phyloP scores from a whole-genome alignment of 1,140 invertebrate genomes.

The Scylla paramamosain region DNA sequence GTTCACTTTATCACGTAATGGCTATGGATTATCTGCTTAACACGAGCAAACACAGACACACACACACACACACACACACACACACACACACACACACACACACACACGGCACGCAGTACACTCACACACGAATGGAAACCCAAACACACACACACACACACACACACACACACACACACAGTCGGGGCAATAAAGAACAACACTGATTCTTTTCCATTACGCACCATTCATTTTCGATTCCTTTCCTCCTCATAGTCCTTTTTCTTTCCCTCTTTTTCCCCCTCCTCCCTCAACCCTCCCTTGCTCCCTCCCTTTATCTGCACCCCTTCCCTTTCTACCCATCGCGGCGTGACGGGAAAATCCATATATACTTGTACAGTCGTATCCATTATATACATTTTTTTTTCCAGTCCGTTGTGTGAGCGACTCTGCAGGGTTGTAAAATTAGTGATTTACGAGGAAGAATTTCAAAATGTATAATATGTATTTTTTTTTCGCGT shows the following conservation, averaged over 20 bases:
- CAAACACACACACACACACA: slow-evolving; percentile 33
- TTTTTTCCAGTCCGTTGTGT: neutral
- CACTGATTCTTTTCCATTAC: slow-evolving; percentile 28
- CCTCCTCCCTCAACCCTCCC: neutral
- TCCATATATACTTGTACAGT: slow-evolving; percentile 38
- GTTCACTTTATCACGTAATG: slow-evolving; percentile 6
- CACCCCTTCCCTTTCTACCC: slow-evolving; percentile 16
- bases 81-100: slow-evolving; percentile 32
- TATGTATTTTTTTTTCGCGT: slow-evolving; percentile 28
- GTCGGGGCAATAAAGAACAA: neutral
- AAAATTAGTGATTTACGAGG: slow-evolving; percentile 29
- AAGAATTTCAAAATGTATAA: slow-evolving; percentile 7
- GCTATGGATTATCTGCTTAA: slow-evolving; percentile 26
- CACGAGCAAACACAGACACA: slow-evolving; percentile 10
- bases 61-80: slow-evolving; percentile 31
- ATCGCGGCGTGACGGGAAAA: neutral
- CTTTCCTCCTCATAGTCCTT: neutral
- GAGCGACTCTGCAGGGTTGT: slow-evolving; percentile 23
- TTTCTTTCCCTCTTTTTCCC: neutral
- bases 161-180: slow-evolving; percentile 43
- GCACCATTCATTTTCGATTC: slow-evolving; percentile 22
- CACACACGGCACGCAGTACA: neutral
- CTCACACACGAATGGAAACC: neutral
- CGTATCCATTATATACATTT: slow-evolving; percentile 2
- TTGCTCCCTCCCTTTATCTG: neutral